Conservation (phyloP, 92 coral and sea anemone species). For the Scolanthus callimorphus region DNA sequence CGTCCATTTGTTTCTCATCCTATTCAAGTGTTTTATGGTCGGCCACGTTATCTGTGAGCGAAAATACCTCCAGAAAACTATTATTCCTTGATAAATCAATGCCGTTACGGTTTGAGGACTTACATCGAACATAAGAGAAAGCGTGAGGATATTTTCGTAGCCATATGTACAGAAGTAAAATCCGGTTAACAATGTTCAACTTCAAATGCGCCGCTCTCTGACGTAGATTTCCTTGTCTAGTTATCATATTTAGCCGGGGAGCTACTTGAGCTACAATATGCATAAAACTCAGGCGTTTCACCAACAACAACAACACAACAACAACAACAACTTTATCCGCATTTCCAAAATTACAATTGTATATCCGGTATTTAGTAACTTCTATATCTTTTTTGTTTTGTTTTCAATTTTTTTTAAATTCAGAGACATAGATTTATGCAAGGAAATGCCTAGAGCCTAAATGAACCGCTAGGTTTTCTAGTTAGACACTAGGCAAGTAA, state of each 20-base stretch:
- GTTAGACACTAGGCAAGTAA: no score
- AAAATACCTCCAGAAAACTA: constrained; percentile 33
- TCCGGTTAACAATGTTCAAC: not conserved
- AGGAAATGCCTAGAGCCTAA: no score
- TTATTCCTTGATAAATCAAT: constrained; percentile 13
- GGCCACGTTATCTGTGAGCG: constrained; percentile 25
- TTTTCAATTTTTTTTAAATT: no score
- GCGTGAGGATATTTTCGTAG: constrained; percentile 1
- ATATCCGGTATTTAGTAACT: no score
- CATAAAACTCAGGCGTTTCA: no score
- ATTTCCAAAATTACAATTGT: no score
- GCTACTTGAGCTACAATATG: not conserved
- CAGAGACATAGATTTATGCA: no score
- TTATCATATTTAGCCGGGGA: not conserved
- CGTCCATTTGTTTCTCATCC: constrained; percentile 5
- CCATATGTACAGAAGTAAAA: not conserved
- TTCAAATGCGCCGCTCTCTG: not conserved
- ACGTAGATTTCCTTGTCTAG: not conserved
- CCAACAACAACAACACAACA: no score
- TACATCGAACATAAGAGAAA: not conserved
- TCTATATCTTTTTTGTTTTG: no score
- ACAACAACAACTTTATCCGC: no score
- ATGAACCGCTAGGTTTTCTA: no score
- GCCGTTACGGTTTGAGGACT: constrained; percentile 8
- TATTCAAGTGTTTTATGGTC: constrained; percentile 14